Conservation (phyloP, 2,888 invertebrate species). For the Aphidoletes aphidimyza region DNA sequence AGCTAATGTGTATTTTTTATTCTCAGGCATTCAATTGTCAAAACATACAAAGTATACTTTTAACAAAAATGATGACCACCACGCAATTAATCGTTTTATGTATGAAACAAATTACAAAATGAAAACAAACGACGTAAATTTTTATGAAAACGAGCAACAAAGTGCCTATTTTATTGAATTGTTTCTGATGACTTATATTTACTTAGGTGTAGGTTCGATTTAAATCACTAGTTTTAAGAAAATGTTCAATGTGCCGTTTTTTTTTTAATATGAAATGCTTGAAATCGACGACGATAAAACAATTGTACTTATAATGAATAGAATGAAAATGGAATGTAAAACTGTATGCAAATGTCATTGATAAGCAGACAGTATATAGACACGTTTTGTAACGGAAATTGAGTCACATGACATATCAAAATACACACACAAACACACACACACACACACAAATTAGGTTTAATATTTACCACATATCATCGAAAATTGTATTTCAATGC, state of each 20-base stretch:
- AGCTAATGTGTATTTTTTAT: background rate
- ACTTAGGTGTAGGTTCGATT: conserved; percentile 32
- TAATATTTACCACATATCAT: no score
- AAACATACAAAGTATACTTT: background rate
- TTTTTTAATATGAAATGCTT: background rate
- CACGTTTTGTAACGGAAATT: no score
- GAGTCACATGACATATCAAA: conserved; percentile 20
- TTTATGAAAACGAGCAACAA: conserved; percentile 26
- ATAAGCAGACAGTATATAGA: background rate
- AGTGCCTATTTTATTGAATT: conserved; percentile 32
- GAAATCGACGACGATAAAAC: background rate
- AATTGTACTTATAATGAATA: background rate
- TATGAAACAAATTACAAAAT: background rate
- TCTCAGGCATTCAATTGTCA: background rate
- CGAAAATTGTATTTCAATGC: no score
- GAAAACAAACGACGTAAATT: background rate
- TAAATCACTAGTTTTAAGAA: background rate
- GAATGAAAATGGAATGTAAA: background rate
- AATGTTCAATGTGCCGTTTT: conserved; percentile 29
- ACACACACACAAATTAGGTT: conserved; percentile 51
- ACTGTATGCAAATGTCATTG: background rate
- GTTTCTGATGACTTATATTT: background rate
- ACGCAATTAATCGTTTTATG: background rate
- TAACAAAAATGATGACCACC: background rate
- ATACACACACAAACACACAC: no score